Conservation (phyloP, 1,140 invertebrate genomes). For the Acromyrmex echinatior region DNA sequence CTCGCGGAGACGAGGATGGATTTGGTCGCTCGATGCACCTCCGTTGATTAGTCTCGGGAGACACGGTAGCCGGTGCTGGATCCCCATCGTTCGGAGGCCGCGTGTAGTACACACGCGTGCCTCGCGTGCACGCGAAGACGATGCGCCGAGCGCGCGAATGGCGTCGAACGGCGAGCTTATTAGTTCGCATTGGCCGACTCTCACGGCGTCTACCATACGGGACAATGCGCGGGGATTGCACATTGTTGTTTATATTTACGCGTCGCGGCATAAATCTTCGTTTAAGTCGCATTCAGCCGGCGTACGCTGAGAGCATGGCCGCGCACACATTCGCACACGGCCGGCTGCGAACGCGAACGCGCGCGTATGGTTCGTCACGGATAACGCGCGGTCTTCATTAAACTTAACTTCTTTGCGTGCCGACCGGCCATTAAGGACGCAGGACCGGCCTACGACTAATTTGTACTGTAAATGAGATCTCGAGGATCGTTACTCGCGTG, state of each 20-base stretch:
- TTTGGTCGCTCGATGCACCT: constrained; percentile 69
- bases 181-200: constrained; percentile 77
- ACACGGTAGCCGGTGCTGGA: neutral
- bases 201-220: constrained; percentile 67
- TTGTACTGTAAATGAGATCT: constrained; percentile 86
- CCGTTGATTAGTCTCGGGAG: constrained; percentile 70
- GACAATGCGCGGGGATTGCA: constrained; percentile 85
- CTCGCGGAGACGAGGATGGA: constrained; percentile 57
- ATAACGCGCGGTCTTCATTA: constrained; percentile 85
- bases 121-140: constrained; percentile 5
- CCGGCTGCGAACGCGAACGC: constrained; percentile 42
- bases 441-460: constrained; percentile 84
- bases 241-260: constrained; percentile 86
- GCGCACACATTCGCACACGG: constrained; percentile 4
- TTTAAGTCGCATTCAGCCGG: constrained; percentile 84
- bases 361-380: constrained; percentile 80
- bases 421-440: constrained; percentile 81
- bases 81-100: neutral
- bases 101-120: neutral
- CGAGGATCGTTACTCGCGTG: constrained; percentile 78
- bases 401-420: constrained; percentile 85
- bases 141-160: neutral
- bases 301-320: constrained; percentile 49
- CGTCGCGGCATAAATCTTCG: constrained; percentile 85
- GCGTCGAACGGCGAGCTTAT: constrained; percentile 70